Conservation (phyloP, 2,113 vertebrate genomes). For the Cyprinus carpio region DNA sequence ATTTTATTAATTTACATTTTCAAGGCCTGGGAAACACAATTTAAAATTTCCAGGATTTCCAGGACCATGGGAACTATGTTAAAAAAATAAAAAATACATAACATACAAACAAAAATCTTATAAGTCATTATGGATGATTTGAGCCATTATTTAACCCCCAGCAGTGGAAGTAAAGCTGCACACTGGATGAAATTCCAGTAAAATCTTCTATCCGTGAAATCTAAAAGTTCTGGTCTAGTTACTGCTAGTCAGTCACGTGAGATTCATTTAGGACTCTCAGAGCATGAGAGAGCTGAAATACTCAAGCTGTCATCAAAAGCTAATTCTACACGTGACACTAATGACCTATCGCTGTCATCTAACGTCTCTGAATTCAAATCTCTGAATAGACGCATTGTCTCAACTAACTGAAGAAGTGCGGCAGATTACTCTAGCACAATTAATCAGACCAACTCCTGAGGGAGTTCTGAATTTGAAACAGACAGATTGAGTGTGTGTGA, state of each 20-base stretch:
- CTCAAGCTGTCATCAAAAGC: slow-evolving; percentile 43
- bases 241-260: slow-evolving; percentile 9
- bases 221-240: slow-evolving; percentile 9
- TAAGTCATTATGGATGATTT: not conserved
- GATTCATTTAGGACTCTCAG: not conserved
- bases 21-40: not conserved
- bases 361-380: slow-evolving; percentile 17
- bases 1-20: too few relatives aligned
- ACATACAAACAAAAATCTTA: not conserved
- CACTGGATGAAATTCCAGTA: not conserved
- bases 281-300: slow-evolving; percentile 2
- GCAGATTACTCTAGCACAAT: slow-evolving; percentile 17
- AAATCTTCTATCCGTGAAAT: not conserved
- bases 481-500: not conserved
- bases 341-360: slow-evolving; percentile 37
- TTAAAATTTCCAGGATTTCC: not conserved
- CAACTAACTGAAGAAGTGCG: not conserved
- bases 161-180: not conserved
- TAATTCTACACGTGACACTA: slow-evolving; percentile 24
- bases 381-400: slow-evolving; percentile 39
- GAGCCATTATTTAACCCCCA: not conserved
- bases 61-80: not conserved
- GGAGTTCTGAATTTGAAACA: not conserved
- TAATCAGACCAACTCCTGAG: not conserved
- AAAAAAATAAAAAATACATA: too few relatives aligned